Percentiles rank a stretch among this genome's conserved stretches.
Evolutionary conservation across 2,888 invertebrate genomes (phyloP).

Genomic region (Phasia obesa): DNA sequence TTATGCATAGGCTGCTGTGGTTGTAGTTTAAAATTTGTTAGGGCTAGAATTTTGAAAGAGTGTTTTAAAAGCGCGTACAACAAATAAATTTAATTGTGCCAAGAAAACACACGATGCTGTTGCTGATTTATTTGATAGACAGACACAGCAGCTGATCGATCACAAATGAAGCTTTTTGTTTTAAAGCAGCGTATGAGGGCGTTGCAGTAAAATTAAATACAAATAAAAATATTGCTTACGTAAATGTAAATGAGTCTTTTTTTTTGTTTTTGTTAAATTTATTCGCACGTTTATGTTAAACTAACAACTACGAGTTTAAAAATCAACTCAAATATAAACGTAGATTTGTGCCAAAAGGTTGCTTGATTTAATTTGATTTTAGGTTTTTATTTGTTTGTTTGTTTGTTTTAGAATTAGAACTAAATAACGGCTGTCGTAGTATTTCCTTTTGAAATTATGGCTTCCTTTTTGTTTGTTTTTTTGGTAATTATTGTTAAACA

Average conservation of each 20-base stretch:
- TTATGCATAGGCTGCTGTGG: slow-evolving; percentile 80
- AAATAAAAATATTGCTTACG: slow-evolving; percentile 46
- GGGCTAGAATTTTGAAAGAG: slow-evolving; percentile 79
- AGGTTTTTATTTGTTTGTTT: not conserved
- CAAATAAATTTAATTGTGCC: slow-evolving; percentile 44
- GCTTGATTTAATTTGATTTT: slow-evolving; percentile 12
- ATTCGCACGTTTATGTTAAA: slow-evolving; percentile 25
- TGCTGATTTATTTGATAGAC: slow-evolving; percentile 20
- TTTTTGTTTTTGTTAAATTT: not conserved
- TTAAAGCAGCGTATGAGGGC: slow-evolving; percentile 17
- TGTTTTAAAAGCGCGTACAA: slow-evolving; percentile 61
- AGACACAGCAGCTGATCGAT: slow-evolving; percentile 23
- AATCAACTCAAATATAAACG: not conserved
- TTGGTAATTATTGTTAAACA: slow-evolving; percentile 61
- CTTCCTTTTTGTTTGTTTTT: slow-evolving; percentile 10
- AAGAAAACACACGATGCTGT: slow-evolving; percentile 33
- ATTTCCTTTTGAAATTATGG: slow-evolving; percentile 20
- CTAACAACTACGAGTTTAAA: slow-evolving; percentile 1
- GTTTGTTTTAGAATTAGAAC: slow-evolving; percentile 6
- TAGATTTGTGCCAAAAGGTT: slow-evolving; percentile 16
- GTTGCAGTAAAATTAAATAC: slow-evolving; percentile 29
- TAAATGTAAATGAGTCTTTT: not conserved
- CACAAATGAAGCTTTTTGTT: slow-evolving; percentile 36
- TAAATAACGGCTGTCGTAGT: slow-evolving; percentile 38
- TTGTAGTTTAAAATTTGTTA: slow-evolving; percentile 80